A percentile compares a stretch with the other conserved stretches of the same genome.
Evolutionary conservation across 1,140 invertebrate species (phyloP).

Genomic region (Araneus ventricosus): DNA sequence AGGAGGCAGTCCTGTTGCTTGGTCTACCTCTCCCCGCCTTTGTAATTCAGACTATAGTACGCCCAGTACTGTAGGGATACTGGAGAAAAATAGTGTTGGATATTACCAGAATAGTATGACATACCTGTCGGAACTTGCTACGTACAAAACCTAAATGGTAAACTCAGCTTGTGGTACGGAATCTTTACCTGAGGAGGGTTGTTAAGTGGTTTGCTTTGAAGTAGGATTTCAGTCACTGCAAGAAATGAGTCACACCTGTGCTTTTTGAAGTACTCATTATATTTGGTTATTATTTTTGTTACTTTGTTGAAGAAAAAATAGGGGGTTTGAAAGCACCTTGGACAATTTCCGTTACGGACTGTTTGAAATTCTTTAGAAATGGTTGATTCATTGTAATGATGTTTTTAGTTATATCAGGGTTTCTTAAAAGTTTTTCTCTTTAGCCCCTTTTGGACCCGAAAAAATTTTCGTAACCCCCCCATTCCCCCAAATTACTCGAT

Average conservation of each 20-base stretch:
- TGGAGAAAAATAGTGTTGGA: slow-evolving; percentile 2
- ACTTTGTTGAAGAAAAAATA: too few relatives aligned
- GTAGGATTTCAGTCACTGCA: background rate
- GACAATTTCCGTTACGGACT: too few relatives aligned
- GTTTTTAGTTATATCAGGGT: too few relatives aligned
- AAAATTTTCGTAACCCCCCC: too few relatives aligned
- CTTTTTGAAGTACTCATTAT: too few relatives aligned
- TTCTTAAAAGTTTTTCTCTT: too few relatives aligned
- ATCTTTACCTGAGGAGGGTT: background rate
- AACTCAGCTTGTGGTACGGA: background rate
- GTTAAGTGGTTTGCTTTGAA: slow-evolving; percentile 48
- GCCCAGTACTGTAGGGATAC: background rate
- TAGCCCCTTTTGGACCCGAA: too few relatives aligned
- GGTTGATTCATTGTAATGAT: too few relatives aligned
- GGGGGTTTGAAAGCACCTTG: too few relatives aligned
- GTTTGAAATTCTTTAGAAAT: too few relatives aligned
- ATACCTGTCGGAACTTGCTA: background rate
- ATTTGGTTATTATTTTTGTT: too few relatives aligned
- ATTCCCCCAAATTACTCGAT: too few relatives aligned
- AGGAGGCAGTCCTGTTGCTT: background rate
- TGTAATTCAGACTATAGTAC: background rate
- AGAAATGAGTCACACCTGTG: background rate
- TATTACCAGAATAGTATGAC: background rate
- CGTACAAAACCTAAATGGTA: background rate
- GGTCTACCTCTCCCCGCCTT: background rate